Conservation (phyloP, 2,113 vertebrate species). For the Tylochromis polylepis region DNA sequence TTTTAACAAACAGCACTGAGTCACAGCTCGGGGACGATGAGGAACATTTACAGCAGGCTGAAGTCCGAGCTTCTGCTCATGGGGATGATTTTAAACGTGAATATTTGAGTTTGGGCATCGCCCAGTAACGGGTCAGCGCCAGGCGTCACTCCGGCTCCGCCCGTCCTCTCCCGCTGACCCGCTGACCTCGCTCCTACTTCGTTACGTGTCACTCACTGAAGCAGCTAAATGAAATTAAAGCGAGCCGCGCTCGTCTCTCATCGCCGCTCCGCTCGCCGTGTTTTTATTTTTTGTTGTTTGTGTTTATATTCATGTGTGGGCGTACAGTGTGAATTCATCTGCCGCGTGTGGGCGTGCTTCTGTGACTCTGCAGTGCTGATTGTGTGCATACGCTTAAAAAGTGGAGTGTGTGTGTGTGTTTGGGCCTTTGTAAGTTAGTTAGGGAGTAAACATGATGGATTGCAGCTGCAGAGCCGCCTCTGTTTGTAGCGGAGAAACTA, state of each 20-base stretch:
- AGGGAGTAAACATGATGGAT: slow-evolving; percentile 58
- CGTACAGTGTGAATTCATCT: background rate
- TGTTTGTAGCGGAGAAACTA: slow-evolving; percentile 8
- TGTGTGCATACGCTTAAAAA: background rate
- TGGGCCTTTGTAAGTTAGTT: slow-evolving; percentile 1
- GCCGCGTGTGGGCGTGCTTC: background rate
- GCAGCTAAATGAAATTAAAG: background rate
- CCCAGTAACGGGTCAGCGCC: background rate
- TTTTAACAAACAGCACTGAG: background rate
- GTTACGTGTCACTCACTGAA: background rate
- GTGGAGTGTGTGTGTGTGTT: background rate
- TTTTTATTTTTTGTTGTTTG: background rate
- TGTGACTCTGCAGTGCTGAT: background rate
- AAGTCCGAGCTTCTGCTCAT: background rate
- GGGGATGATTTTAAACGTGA: background rate
- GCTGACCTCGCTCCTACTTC: background rate
- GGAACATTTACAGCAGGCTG: background rate
- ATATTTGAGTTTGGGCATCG: background rate
- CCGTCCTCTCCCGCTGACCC: background rate
- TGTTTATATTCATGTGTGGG: background rate
- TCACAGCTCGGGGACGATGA: background rate
- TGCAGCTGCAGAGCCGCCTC: slow-evolving; percentile 28
- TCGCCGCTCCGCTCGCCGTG: background rate
- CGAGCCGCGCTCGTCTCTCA: background rate
- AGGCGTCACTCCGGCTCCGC: background rate